These are phyloP conservation scores for Oceanites oceanicus DNA, from an alignment of 2,113 vertebrate genomes.

Conservation along the genomic window DNA sequence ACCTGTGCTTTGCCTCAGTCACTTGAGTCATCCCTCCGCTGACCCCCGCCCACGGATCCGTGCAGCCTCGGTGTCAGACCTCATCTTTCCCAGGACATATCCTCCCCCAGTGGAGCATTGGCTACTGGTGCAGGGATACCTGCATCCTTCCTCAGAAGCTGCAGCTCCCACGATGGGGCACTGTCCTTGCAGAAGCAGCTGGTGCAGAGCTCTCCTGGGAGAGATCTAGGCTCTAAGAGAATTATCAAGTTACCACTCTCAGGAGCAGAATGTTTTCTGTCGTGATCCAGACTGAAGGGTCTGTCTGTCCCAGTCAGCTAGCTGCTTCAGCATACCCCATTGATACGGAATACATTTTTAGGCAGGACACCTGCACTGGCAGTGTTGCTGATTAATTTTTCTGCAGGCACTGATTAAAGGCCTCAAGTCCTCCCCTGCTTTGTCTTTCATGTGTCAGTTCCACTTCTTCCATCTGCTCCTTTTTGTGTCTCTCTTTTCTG, in stretches of 20 bases:
- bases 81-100: background rate
- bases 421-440: background rate
- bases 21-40: background rate
- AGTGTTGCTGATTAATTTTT: background rate
- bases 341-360: background rate
- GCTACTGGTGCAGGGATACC: fast-evolving
- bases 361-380: slow-evolving; percentile 20
- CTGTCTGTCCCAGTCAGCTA: background rate
- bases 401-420: background rate
- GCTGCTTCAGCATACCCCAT: background rate
- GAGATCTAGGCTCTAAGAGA: background rate
- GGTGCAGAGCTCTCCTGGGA: background rate
- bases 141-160: background rate
- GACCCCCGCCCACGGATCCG: background rate
- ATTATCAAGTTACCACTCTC: fast-evolving
- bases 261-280: background rate
- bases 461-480: background rate
- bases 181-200: background rate
- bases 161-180: background rate
- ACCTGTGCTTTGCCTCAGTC: background rate
- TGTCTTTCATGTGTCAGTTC: background rate
- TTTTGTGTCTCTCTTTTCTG: background rate
- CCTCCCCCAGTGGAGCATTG: fast-evolving
- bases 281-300: background rate
- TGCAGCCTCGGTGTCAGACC: background rate